Evolutionary conservation across 2,113 vertebrate species (phyloP).

Genomic region (Semicossyphus pulcher): DNA sequence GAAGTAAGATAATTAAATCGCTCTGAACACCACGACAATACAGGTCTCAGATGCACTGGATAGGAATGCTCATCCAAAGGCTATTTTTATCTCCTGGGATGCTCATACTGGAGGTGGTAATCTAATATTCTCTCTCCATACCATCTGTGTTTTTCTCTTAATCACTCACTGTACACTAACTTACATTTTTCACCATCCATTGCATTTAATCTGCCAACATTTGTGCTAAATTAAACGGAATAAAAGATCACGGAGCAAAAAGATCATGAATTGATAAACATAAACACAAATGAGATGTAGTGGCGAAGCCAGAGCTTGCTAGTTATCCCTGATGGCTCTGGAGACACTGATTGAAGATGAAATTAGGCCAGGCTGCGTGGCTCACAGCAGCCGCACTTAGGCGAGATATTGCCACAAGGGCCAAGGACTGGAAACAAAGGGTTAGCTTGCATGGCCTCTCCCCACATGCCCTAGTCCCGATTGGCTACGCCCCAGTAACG

Average conservation of each 20-base stretch:
- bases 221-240: conserved; percentile 39
- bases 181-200: conserved; percentile 6
- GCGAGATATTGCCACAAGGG: conserved; percentile 72
- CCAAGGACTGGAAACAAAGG: conserved; percentile 75
- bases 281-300: conserved; percentile 47
- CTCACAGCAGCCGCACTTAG: conserved; percentile 64
- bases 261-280: conserved; percentile 46
- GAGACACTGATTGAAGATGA: conserved; percentile 82
- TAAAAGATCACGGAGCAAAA: conserved; percentile 19
- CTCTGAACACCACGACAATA: conserved; percentile 25
- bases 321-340: conserved; percentile 66
- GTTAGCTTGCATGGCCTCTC: conserved; percentile 63
- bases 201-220: conserved; percentile 7
- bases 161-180: conserved; percentile 23
- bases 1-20: conserved; percentile 33
- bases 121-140: conserved; percentile 48
- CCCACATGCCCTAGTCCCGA: conserved; percentile 59
- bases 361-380: conserved; percentile 75
- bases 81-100: conserved; percentile 57
- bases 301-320: conserved; percentile 46
- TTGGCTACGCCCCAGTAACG: conserved; percentile 71
- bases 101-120: conserved; percentile 27
- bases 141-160: conserved; percentile 64
- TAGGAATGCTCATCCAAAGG: conserved; percentile 46
- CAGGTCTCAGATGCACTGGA: conserved; percentile 15